These are phyloP conservation scores for Nothoprocta perdicaria DNA, from an alignment of 2,113 vertebrate species.

Conservation along the genomic window DNA sequence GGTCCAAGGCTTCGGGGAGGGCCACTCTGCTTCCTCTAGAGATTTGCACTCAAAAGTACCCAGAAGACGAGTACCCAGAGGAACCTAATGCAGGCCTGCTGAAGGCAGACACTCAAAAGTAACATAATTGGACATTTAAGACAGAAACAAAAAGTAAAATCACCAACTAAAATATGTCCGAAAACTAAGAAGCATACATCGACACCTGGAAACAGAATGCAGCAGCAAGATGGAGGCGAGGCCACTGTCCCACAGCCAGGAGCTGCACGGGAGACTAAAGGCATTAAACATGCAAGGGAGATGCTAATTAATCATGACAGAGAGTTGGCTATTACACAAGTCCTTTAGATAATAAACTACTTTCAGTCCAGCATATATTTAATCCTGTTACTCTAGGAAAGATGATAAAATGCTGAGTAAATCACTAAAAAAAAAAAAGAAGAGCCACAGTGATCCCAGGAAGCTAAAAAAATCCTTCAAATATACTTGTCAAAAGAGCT, in stretches of 20 bases:
- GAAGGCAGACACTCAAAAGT: neutral
- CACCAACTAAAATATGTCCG: neutral
- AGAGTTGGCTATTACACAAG: neutral
- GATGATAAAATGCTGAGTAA: neutral
- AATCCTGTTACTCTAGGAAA: neutral
- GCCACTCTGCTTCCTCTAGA: slow-evolving; percentile 6
- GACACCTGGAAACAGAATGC: neutral
- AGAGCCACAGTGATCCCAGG: neutral
- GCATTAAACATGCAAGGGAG: neutral
- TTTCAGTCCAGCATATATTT: neutral
- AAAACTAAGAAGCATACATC: neutral
- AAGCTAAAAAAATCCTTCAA: neutral
- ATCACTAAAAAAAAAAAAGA: neutral
- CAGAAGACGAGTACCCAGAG: neutral
- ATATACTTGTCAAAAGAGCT: fast-evolving
- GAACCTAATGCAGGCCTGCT: neutral
- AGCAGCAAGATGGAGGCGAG: neutral
- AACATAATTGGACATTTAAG: neutral
- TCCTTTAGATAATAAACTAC: neutral
- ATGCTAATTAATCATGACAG: neutral
- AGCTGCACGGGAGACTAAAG: neutral
- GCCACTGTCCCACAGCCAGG: neutral
- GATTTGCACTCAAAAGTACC: neutral
- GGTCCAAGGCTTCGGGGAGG: neutral
- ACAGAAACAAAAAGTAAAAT: slow-evolving; percentile 2